phyloP scores from a whole-genome alignment of 2,888 invertebrate species.

The Euproctis similis region DNA sequence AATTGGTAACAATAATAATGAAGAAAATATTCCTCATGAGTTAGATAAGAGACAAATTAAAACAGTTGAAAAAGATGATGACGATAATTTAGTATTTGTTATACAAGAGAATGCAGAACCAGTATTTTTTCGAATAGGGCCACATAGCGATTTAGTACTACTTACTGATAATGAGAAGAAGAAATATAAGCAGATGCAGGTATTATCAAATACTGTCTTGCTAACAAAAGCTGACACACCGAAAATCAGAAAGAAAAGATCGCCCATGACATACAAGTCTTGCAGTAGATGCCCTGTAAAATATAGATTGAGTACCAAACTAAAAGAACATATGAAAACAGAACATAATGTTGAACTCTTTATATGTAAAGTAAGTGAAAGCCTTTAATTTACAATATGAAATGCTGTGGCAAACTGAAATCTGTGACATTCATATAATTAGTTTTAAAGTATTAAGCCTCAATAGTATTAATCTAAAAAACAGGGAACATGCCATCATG shows the following conservation, averaged over 20 bases:
- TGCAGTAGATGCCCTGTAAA: conserved; percentile 51
- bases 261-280: conserved; percentile 42
- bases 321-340: conserved; percentile 52
- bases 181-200: conserved; percentile 10
- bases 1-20: conserved; percentile 17
- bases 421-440: too few relatives aligned
- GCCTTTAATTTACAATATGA: neutral
- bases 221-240: conserved; percentile 10
- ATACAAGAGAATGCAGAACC: conserved; percentile 33
- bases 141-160: conserved; percentile 21
- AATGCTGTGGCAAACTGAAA: too few relatives aligned
- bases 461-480: too few relatives aligned
- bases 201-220: conserved; percentile 3
- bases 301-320: conserved; percentile 53
- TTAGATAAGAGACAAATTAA: too few relatives aligned
- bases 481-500: too few relatives aligned
- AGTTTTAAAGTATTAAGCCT: too few relatives aligned
- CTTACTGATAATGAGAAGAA: conserved; percentile 19
- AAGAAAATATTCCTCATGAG: conserved; percentile 3
- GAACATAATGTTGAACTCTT: conserved; percentile 48
- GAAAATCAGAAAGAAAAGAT: conserved; percentile 39
- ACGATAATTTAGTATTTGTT: conserved; percentile 36
- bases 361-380: conserved; percentile 46
- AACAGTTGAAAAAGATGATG: conserved; percentile 12
- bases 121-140: conserved; percentile 24